Evolutionary conservation across 2,797 vertebrate species (phyloP).

Genomic region (Rhyacichthys aspro): DNA sequence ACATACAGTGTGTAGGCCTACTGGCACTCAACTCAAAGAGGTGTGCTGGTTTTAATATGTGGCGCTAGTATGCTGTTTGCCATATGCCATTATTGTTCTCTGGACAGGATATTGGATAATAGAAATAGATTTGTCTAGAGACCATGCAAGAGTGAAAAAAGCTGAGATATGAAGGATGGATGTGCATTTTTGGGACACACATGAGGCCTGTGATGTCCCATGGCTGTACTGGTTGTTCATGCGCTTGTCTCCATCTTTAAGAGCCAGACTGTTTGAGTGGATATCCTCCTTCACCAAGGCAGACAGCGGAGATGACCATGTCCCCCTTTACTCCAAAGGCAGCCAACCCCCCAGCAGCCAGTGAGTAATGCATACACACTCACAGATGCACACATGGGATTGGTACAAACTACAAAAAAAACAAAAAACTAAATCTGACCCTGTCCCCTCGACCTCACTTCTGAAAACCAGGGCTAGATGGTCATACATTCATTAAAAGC

Average conservation of each 20-base stretch:
- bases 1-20: too few species aligned
- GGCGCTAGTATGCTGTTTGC: conserved; percentile 45
- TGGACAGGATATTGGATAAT: conserved; percentile 13
- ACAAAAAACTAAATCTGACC: conserved; percentile 10
- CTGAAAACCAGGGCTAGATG: conserved; percentile 11
- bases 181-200: conserved; percentile 3
- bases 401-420: conserved; percentile 1
- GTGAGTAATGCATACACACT: conserved; percentile 72
- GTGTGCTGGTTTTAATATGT: conserved; percentile 43
- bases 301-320: conserved; percentile 82
- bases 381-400: conserved; percentile 31
- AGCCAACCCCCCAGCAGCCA: conserved; percentile 80
- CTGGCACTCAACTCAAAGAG: conserved; percentile 58
- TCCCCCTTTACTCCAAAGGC: conserved; percentile 82
- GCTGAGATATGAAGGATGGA: conserved; percentile 14
- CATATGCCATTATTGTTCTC: conserved; percentile 43
- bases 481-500: conserved; percentile 22
- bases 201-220: conserved; percentile 27
- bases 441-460: conserved; percentile 29
- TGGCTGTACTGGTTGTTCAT: conserved; percentile 59
- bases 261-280: conserved; percentile 87
- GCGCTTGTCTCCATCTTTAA: conserved; percentile 72
- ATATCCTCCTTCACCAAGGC: conserved; percentile 87
- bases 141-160: too few species aligned
- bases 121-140: too few species aligned